These are phyloP conservation scores for Halisarca cf. caerulea DNA, from an alignment of 37 sponge, comb jelly and placozoan species.

Conservation along the genomic window DNA sequence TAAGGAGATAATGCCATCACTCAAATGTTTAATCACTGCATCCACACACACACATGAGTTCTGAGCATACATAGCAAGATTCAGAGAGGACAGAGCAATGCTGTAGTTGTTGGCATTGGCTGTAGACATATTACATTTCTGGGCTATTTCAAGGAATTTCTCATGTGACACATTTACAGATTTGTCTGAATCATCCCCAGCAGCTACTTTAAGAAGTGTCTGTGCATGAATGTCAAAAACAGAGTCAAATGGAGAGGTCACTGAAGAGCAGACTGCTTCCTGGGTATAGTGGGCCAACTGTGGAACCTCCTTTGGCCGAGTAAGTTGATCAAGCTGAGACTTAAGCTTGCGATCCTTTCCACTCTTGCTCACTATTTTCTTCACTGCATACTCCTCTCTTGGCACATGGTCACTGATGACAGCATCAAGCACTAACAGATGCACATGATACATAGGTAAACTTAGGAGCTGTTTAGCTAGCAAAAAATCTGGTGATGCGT, in stretches of 20 bases:
- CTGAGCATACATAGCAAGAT: constrained; percentile 17
- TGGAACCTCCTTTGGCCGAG: not conserved
- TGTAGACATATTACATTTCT: not conserved
- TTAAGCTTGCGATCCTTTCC: not conserved
- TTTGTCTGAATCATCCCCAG: not conserved
- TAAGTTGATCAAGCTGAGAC: not conserved
- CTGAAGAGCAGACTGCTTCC: not conserved
- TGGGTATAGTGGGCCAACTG: not conserved
- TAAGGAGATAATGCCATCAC: not conserved
- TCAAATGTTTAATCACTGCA: not conserved
- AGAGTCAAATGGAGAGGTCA: constrained; percentile 10
- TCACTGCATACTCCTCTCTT: constrained; percentile 12
- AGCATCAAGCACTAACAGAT: not conserved
- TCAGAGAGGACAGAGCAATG: not conserved
- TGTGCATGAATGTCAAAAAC: constrained; percentile 9
- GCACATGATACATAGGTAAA: not conserved
- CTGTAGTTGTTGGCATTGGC: not conserved
- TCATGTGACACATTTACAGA: not conserved
- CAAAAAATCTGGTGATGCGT: not conserved
- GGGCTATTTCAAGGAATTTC: not conserved
- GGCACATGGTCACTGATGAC: not conserved
- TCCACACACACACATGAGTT: constrained; percentile 6
- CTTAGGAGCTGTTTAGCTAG: not conserved
- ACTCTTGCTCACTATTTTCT: not conserved
- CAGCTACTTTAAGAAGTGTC: not conserved